Conservation (phyloP, 2,113 vertebrate genomes). For the Ursus arctos region DNA sequence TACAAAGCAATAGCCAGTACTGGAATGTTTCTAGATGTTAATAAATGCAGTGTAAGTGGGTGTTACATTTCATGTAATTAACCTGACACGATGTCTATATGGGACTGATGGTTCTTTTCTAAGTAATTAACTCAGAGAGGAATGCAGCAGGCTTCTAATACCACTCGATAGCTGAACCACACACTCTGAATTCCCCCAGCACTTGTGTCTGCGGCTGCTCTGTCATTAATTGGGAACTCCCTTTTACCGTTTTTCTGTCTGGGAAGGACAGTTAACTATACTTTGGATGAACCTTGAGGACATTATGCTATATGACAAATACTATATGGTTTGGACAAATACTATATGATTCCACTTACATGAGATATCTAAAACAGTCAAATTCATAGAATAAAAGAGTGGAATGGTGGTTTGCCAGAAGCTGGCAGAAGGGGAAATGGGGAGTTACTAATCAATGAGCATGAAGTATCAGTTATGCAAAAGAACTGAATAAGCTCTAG, state of each 20-base stretch:
- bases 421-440: not conserved
- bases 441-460: not conserved
- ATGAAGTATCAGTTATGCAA: not conserved
- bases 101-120: not conserved
- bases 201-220: not conserved
- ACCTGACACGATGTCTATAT: constrained; percentile 1
- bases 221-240: not conserved
- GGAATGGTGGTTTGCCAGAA: not conserved
- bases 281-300: not conserved
- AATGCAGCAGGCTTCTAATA: not conserved
- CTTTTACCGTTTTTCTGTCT: not conserved
- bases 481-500: not conserved
- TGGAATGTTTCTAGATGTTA: constrained; percentile 71
- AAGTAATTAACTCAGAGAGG: constrained; percentile 43
- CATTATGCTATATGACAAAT: not conserved
- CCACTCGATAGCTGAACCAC: not conserved
- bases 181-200: not conserved
- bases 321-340: not conserved
- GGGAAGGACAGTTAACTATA: not conserved
- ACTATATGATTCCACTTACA: not conserved
- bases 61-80: constrained; percentile 71
- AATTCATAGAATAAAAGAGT: not conserved
- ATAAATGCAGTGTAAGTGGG: constrained; percentile 67
- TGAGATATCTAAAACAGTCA: not conserved
- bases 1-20: constrained; percentile 17